Percentiles rank a stretch among this genome's conserved stretches.
Evolutionary conservation across 2,113 vertebrate species (phyloP).

Genomic region (Tyto alba): DNA sequence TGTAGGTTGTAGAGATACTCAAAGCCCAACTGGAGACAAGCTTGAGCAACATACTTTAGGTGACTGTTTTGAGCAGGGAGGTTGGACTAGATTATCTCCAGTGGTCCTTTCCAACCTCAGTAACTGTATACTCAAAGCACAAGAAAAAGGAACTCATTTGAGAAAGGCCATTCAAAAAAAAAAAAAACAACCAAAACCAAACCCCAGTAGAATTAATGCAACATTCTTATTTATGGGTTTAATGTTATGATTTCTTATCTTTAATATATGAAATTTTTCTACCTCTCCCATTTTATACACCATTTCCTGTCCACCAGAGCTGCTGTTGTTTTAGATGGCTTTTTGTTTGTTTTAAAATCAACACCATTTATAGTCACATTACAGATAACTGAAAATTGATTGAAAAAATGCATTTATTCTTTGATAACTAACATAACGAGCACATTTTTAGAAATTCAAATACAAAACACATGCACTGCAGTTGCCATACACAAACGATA

Average conservation of each 20-base stretch:
- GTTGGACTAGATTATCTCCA: background rate
- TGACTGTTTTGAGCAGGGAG: background rate
- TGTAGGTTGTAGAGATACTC: background rate
- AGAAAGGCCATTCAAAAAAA: background rate
- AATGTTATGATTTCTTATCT: background rate
- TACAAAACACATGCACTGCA: background rate
- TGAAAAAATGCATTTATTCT: background rate
- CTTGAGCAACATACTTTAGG: background rate
- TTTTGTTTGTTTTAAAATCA: background rate
- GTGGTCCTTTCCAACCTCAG: background rate
- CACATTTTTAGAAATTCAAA: background rate
- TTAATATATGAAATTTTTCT: background rate
- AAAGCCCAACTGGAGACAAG: background rate
- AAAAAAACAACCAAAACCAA: too few relatives aligned
- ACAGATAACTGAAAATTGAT: background rate
- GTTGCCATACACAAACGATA: background rate
- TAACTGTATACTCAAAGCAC: background rate
- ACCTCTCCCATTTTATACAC: background rate
- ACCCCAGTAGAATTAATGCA: background rate
- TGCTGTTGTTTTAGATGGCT: background rate
- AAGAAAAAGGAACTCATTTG: background rate
- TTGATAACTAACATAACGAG: background rate
- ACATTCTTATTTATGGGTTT: background rate
- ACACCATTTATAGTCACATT: background rate
- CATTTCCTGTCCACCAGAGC: background rate